Evolutionary conservation across 2,113 vertebrate species (phyloP).

Genomic region (Gorsachius goisagi): DNA sequence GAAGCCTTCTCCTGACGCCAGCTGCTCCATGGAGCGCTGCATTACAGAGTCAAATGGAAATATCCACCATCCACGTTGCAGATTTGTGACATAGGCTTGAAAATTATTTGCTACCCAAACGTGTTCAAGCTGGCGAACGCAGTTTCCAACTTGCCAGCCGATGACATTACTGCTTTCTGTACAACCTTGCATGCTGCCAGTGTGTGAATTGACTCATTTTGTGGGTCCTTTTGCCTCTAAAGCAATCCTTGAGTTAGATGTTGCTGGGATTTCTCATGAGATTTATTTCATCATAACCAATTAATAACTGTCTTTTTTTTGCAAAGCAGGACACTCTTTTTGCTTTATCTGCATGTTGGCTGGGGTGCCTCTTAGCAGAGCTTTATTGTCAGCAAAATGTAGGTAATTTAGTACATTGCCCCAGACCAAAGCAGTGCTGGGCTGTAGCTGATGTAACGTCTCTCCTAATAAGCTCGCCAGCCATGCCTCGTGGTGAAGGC

Average conservation of each 20-base stretch:
- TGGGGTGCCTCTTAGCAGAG: background rate
- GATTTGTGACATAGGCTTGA: background rate
- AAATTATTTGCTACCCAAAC: background rate
- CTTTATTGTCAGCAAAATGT: background rate
- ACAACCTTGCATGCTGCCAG: background rate
- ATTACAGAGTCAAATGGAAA: background rate
- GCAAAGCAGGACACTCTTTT: background rate
- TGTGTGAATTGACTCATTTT: background rate
- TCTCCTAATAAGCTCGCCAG: background rate
- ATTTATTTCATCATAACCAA: background rate
- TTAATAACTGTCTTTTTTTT: background rate
- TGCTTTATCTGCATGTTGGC: background rate
- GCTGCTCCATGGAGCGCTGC: background rate
- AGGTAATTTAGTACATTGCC: background rate
- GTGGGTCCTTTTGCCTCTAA: background rate
- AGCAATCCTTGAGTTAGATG: background rate
- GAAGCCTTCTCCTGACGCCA: background rate
- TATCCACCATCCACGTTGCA: background rate
- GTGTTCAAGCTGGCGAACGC: background rate
- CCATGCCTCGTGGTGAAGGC: background rate
- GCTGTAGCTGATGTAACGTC: background rate
- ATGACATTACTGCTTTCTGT: background rate
- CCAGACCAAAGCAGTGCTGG: background rate
- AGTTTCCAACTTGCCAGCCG: background rate
- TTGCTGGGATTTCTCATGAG: background rate